Evolutionary conservation across 2,113 vertebrate genomes (phyloP), one percentile per base, ranked within the genome.

Genomic region (Girardinichthys multiradiatus): DNA sequence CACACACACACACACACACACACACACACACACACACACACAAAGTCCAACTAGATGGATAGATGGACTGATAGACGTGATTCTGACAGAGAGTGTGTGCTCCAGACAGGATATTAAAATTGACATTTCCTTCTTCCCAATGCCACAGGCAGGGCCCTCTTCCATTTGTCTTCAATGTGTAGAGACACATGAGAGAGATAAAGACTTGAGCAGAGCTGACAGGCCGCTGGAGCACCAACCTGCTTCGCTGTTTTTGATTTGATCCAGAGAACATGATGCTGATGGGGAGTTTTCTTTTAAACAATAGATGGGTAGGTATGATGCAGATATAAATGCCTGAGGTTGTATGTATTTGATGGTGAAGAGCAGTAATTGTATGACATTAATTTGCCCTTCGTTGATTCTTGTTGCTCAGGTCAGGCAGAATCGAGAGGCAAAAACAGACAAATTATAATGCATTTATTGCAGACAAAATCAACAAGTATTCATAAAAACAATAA

Each of bases 41-140:
- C 84, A 78, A 72, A 74, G 87, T 87, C 65, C 86, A 84, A 58
- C 79, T 76, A 91, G 92, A 93, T 93, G 81, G 70, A 58, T 76
- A 91, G 92, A 93, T 93, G 81, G 70, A 58, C 86, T 86, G 92
- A 93, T 92, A 92, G 84, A 87, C 29, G 72, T 70, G 59, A 74
- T 80, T 76, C 81, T 77, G 87, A 88, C 57, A 59, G 78, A 70
- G 75, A 73, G 76, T 80, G 57, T 77, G 76, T 35, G 68, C 78
- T 68, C 58, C 80, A 91, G 86, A 92, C 90, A 93, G 92, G 92
- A 93, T 92, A 93, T 92, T 93, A 88, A 81, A 87, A 90, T 89
- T 85, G 90, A 93, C 88, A 78, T 87, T 90, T 92, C 87, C 86
- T 86, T 86, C 81, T 86, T 83, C 79, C 76, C 11, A 80, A 70